These are phyloP conservation scores for Paragorgia papillata DNA, from an alignment of 92 coral and sea anemone genomes.

Conservation along the genomic window DNA sequence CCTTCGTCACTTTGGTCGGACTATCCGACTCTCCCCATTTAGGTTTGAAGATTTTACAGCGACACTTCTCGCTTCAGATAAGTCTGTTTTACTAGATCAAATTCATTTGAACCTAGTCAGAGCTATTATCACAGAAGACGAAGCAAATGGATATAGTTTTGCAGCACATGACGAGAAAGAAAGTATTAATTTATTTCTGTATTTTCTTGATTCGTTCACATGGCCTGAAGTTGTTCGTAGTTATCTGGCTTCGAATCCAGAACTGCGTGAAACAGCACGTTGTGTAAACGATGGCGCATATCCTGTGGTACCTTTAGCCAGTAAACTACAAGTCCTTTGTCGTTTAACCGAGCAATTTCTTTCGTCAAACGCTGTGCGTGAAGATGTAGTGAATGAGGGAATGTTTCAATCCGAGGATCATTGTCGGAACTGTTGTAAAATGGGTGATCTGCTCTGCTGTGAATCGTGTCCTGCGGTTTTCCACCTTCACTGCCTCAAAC, in stretches of 20 bases:
- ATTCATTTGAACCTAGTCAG: conserved; percentile 84
- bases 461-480: conserved; percentile 95
- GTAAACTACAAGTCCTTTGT: conserved; percentile 76
- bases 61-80: conserved; percentile 74
- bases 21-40: conserved; percentile 82
- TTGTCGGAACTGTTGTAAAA: conserved; percentile 91
- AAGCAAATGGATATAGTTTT: conserved; percentile 87
- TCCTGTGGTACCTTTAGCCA: conserved; percentile 77
- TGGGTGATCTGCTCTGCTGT: conserved; percentile 99
- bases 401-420: conserved; percentile 95
- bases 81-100: conserved; percentile 83
- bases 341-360: conserved; percentile 91
- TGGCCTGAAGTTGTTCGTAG: conserved; percentile 95
- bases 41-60: conserved; percentile 96
- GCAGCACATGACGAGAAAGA: conserved; percentile 97
- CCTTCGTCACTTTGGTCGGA: conserved; percentile 87
- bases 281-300: conserved; percentile 67
- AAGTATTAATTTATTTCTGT: conserved; percentile 83
- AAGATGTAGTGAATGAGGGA: conserved; percentile 94
- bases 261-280: conserved; percentile 70
- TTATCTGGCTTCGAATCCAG: conserved; percentile 82
- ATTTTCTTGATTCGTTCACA: conserved; percentile 85
- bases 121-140: conserved; percentile 90
- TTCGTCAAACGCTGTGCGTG: conserved; percentile 89
- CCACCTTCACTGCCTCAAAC: conserved; percentile 97